Conservation (phyloP, 2,113 vertebrate species). For the Ovibos moschatus region DNA sequence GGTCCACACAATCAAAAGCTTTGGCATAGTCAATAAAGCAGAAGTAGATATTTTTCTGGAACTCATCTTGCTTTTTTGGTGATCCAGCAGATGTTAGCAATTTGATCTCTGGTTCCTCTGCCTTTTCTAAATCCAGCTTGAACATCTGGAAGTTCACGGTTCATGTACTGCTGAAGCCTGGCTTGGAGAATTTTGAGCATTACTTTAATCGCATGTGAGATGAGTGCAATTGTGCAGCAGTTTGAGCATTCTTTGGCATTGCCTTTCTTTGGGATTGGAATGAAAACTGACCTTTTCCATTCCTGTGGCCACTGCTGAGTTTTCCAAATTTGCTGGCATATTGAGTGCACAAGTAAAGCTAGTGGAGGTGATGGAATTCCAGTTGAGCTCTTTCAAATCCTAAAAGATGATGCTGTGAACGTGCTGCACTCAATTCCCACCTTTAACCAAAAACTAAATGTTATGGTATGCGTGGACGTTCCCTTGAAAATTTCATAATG, state of each 20-base stretch:
- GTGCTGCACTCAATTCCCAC: background rate
- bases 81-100: background rate
- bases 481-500: background rate
- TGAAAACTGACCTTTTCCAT: background rate
- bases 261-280: background rate
- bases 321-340: background rate
- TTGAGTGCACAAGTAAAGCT: background rate
- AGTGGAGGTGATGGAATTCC: background rate
- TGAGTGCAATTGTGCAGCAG: background rate
- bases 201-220: background rate
- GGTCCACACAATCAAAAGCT: background rate
- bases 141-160: background rate
- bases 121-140: background rate
- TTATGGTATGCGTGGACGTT: conserved; percentile 20
- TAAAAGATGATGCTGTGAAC: background rate
- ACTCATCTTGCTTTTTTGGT: background rate
- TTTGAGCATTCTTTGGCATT: background rate
- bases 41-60: background rate
- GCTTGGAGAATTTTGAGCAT: background rate
- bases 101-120: background rate
- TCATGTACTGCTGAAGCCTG: background rate
- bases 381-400: background rate
- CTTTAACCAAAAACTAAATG: conserved; percentile 31
- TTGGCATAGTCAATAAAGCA: background rate
- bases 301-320: background rate